These are phyloP conservation scores for Melitaea cinxia DNA, from an alignment of 1,140 invertebrate species.

Conservation along the genomic window DNA sequence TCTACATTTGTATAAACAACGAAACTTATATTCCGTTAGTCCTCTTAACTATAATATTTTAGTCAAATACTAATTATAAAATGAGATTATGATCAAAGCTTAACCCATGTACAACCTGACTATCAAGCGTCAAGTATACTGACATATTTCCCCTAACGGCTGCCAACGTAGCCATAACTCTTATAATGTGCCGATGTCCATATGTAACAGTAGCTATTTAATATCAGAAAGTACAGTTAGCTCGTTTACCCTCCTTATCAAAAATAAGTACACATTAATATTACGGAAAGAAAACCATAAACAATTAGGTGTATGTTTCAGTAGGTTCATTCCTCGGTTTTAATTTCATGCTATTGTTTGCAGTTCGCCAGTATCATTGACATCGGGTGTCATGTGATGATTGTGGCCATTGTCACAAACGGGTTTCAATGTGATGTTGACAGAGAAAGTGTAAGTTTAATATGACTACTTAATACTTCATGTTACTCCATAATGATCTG, in stretches of 20 bases:
- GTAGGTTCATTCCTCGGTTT: background rate
- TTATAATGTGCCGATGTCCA: too few species aligned
- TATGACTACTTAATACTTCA: background rate
- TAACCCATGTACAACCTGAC: too few species aligned
- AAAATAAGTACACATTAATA: too few species aligned
- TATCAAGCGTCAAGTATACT: too few species aligned
- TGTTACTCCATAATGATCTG: too few species aligned
- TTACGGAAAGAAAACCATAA: background rate
- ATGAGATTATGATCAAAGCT: too few species aligned
- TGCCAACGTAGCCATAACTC: too few species aligned
- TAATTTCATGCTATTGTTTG: constrained; percentile 26
- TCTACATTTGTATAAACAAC: too few species aligned
- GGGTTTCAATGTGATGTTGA: constrained; percentile 58
- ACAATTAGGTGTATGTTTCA: background rate
- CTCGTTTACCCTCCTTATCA: background rate
- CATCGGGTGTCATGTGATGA: constrained; percentile 48
- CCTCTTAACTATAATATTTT: too few species aligned
- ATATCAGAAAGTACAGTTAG: background rate
- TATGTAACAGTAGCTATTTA: background rate
- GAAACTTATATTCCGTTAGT: too few species aligned
- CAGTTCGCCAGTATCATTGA: constrained; percentile 54
- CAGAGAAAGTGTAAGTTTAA: constrained; percentile 48
- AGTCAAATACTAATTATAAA: too few species aligned
- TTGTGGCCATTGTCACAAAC: constrained; percentile 48
- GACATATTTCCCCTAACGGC: too few species aligned